These are phyloP conservation scores for Steinernema scapterisci DNA, from an alignment of 2,888 invertebrate genomes.

Conservation along the genomic window DNA sequence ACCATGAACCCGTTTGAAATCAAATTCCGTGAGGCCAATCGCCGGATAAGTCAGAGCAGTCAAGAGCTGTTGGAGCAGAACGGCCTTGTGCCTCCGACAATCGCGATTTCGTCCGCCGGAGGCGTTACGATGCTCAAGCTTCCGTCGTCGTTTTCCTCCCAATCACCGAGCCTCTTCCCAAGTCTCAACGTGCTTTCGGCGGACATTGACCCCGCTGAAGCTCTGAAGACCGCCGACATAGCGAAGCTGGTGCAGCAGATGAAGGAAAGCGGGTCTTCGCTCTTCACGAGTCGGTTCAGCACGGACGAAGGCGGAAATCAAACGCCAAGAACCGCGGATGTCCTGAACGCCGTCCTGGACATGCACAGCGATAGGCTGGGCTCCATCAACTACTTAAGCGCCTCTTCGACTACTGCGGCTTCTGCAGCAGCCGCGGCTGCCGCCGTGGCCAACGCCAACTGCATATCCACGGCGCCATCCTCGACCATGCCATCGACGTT, in stretches of 20 bases:
- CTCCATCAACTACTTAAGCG: conserved; percentile 13
- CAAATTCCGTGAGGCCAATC: conserved; percentile 65
- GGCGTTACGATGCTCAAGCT: conserved; percentile 48
- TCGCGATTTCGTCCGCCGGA: conserved; percentile 24
- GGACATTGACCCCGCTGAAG: conserved; percentile 47
- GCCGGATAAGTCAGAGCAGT: conserved; percentile 47
- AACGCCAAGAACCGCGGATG: conserved; percentile 66
- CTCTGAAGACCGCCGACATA: conserved; percentile 52
- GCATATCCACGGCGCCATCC: not conserved
- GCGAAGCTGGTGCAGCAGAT: conserved; percentile 48
- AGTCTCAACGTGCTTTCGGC: conserved; percentile 56
- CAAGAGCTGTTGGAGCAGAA: conserved; percentile 50
- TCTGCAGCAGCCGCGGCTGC: conserved; percentile 31
- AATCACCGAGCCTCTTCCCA: conserved; percentile 64
- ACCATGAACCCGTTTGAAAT: conserved; percentile 65
- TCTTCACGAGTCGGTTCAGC: conserved; percentile 42
- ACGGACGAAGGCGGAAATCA: conserved; percentile 42
- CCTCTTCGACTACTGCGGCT: not conserved
- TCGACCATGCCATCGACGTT: not conserved
- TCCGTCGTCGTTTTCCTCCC: conserved; percentile 47
- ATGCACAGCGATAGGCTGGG: conserved; percentile 43
- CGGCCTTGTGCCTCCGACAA: conserved; percentile 47
- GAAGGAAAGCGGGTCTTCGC: conserved; percentile 52
- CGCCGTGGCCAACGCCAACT: conserved; percentile 28
- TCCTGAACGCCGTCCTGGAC: conserved; percentile 64